A percentile compares a stretch with the other conserved stretches of the same genome.
These are phyloP conservation scores for Drosophila grimshawi DNA, from an alignment of 1,140 invertebrate genomes.

Conservation along the genomic window DNA sequence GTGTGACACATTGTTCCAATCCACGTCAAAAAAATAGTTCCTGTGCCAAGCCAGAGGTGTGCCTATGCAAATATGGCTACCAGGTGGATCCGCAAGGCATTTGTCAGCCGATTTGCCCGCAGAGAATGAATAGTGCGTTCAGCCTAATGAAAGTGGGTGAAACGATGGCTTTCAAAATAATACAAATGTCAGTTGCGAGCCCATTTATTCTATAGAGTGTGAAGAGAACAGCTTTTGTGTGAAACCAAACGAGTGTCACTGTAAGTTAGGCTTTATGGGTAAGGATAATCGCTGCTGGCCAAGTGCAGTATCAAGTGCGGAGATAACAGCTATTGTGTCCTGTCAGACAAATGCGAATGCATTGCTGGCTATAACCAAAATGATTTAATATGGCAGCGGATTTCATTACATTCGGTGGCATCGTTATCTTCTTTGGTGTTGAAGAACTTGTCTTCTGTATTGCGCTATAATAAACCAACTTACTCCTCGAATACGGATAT, in stretches of 20 bases:
- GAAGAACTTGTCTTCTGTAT: not conserved
- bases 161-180: not conserved
- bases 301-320: conserved; percentile 22
- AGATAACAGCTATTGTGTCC: conserved; percentile 53
- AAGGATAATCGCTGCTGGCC: conserved; percentile 44
- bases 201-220: conserved; percentile 20
- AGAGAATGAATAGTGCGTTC: too few species aligned
- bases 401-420: not conserved
- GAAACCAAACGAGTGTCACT: conserved; percentile 86
- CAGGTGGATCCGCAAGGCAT: not conserved
- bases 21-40: conserved; percentile 68
- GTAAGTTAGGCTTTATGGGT: conserved; percentile 86
- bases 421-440: not conserved
- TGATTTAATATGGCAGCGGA: not conserved
- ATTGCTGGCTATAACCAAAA: conserved; percentile 66
- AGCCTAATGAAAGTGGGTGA: too few species aligned
- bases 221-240: conserved; percentile 17
- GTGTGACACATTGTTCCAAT: conserved; percentile 13
- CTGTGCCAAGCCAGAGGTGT: conserved; percentile 85
- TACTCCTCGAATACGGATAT: not conserved
- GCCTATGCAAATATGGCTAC: conserved; percentile 84
- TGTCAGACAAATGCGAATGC: conserved; percentile 71
- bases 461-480: not conserved
- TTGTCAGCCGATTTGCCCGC: conserved; percentile 3
- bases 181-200: not conserved